Conservation (phyloP, 2,113 vertebrate species). For the Eira barbara region DNA sequence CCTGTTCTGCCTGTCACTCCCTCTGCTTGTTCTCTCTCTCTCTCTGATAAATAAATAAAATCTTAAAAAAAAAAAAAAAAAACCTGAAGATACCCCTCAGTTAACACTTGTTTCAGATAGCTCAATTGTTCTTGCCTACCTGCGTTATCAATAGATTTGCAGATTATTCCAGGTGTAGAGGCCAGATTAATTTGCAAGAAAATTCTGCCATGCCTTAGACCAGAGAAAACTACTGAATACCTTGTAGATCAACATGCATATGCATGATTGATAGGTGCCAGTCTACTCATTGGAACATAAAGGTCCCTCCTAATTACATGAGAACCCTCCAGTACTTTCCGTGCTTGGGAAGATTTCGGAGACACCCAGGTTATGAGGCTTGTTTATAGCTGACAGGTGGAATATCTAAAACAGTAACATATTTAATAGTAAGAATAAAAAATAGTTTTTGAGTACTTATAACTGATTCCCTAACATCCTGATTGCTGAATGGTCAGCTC, state of each 20-base stretch:
- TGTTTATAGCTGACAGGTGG: not conserved
- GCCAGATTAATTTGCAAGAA: not conserved
- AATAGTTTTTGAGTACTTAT: not conserved
- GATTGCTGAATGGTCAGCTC: not conserved
- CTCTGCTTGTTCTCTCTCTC: too few relatives aligned
- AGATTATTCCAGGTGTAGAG: not conserved
- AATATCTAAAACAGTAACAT: not conserved
- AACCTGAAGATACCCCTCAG: not conserved
- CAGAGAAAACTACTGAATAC: not conserved
- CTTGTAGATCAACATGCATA: not conserved
- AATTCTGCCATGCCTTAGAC: not conserved
- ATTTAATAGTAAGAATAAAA: not conserved
- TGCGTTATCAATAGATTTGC: not conserved
- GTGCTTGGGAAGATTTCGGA: not conserved
- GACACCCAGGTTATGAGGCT: not conserved
- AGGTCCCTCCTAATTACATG: not conserved
- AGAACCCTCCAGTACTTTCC: not conserved
- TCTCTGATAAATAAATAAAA: not conserved
- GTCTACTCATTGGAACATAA: not conserved
- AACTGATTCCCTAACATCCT: not conserved
- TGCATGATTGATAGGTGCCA: not conserved
- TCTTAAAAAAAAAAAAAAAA: not conserved
- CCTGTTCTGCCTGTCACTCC: too few relatives aligned
- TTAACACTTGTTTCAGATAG: not conserved
- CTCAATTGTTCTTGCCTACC: not conserved